Evolutionary conservation across 2,888 invertebrate species (phyloP).

Genomic region (Nyleta sp.): DNA sequence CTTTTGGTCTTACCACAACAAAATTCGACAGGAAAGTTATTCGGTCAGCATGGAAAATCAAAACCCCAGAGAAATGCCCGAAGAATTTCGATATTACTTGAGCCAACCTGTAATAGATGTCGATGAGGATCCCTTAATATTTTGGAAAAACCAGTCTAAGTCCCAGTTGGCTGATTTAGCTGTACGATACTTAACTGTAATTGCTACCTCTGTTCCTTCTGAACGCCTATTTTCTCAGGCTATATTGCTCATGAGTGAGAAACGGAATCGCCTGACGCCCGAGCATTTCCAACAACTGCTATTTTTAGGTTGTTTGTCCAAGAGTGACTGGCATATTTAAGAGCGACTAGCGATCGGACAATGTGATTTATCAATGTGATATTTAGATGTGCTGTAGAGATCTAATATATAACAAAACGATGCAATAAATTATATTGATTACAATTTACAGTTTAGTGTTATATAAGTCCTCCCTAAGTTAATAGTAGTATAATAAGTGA

Average conservation of each 20-base stretch:
- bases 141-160: conserved; percentile 18
- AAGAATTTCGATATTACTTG: conserved; percentile 59
- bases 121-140: conserved; percentile 17
- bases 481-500: no score
- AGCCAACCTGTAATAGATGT: conserved; percentile 42
- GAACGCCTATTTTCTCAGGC: conserved; percentile 47
- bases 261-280: conserved; percentile 27
- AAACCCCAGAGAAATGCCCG: conserved; percentile 42
- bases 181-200: conserved; percentile 33
- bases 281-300: conserved; percentile 53
- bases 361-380: background rate
- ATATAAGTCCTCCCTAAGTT: no score
- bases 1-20: conserved; percentile 60
- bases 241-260: conserved; percentile 15
- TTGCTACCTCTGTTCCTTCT: conserved; percentile 37
- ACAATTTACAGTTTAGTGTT: no score
- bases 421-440: no score
- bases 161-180: conserved; percentile 40
- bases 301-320: conserved; percentile 38
- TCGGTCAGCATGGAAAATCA: conserved; percentile 27
- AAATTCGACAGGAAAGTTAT: conserved; percentile 36
- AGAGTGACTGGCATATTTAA: conserved; percentile 31
- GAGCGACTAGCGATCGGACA: no score
- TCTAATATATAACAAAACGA: no score
- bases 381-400: no score